phyloP scores from a whole-genome alignment of 2,888 invertebrate species.

The Drosophila aldrichi region DNA sequence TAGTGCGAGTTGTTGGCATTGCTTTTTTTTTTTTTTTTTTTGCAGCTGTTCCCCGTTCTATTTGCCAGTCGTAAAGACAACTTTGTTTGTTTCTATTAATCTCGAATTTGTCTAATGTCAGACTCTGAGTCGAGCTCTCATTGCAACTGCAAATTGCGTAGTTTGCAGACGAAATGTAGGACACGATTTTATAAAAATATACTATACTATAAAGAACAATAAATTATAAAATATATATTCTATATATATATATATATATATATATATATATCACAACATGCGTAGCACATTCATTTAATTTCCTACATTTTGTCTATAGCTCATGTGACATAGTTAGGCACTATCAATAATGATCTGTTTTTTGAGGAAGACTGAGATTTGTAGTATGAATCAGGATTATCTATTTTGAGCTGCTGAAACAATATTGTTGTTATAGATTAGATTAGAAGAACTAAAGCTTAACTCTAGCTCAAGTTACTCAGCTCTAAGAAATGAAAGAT shows the following conservation, averaged over 20 bases:
- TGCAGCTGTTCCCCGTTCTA: constrained; percentile 26
- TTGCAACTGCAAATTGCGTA: constrained; percentile 49
- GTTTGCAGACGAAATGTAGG: constrained; percentile 44
- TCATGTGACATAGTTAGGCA: neutral
- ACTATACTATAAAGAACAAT: neutral
- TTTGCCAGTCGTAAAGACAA: constrained; percentile 45
- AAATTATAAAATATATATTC: constrained; percentile 3
- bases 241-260: neutral
- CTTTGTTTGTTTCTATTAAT: constrained; percentile 58
- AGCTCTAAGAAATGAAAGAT: neutral
- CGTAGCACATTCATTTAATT: constrained; percentile 5
- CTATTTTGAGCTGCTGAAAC: too few relatives aligned
- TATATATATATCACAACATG: neutral
- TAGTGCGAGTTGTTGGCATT: constrained; percentile 54
- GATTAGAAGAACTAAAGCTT: too few relatives aligned
- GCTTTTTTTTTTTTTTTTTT: constrained; percentile 14
- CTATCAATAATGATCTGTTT: neutral
- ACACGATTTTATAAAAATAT: constrained; percentile 25
- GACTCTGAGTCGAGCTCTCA: constrained; percentile 12
- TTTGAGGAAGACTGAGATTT: neutral
- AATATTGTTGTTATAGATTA: too few relatives aligned
- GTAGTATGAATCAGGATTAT: too few relatives aligned
- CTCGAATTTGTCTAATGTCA: constrained; percentile 36
- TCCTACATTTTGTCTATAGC: neutral
- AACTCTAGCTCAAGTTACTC: neutral